Conservation (phyloP, 2,888 invertebrate species). For the Synanthedon vespiformis region DNA sequence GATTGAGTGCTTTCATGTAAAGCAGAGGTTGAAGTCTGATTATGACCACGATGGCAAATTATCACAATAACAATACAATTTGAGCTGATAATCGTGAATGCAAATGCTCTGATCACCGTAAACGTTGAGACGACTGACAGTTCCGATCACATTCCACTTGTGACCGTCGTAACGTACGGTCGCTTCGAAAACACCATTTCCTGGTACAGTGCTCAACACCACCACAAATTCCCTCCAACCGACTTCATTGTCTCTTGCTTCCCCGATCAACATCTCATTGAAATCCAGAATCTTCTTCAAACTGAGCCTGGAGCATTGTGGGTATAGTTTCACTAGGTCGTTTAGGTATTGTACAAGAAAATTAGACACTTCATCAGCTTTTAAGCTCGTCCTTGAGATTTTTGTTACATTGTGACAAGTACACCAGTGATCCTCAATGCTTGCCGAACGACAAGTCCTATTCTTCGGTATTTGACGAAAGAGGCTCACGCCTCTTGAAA, state of each 20-base stretch:
- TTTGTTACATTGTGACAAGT: conserved; percentile 76
- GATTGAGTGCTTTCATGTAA: no score
- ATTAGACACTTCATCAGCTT: conserved; percentile 66
- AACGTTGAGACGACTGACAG: conserved; percentile 78
- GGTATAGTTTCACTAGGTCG: conserved; percentile 62
- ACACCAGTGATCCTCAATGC: conserved; percentile 85
- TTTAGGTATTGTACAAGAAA: conserved; percentile 75
- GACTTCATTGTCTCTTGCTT: conserved; percentile 42
- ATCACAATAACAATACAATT: conserved; percentile 79
- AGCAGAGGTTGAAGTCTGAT: no score
- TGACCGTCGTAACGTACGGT: conserved; percentile 60
- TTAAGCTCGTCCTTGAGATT: conserved; percentile 55
- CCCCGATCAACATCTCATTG: conserved; percentile 68
- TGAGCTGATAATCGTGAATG: conserved; percentile 74
- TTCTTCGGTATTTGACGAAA: conserved; percentile 76
- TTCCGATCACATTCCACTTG: conserved; percentile 69
- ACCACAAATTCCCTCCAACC: conserved; percentile 69
- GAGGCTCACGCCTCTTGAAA: conserved; percentile 74
- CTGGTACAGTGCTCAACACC: conserved; percentile 72
- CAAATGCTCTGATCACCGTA: conserved; percentile 81
- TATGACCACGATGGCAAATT: no score
- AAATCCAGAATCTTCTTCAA: conserved; percentile 41
- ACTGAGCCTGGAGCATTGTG: conserved; percentile 73
- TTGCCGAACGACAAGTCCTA: conserved; percentile 80
- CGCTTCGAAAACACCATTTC: conserved; percentile 79